phyloP scores from a whole-genome alignment of 1,140 invertebrate genomes.

The Venturia canescens region DNA sequence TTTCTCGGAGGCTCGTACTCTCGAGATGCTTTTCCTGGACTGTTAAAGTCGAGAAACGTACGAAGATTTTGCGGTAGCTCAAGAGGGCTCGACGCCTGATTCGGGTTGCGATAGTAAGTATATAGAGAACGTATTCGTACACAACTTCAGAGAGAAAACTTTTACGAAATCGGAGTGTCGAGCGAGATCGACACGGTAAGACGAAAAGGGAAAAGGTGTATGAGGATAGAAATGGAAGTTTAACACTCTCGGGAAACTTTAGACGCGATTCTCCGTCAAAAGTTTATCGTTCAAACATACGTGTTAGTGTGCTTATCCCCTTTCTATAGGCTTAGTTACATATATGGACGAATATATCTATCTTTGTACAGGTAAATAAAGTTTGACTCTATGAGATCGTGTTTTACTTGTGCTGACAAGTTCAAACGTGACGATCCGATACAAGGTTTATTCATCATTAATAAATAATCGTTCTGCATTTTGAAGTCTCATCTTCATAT shows the following conservation, averaged over 20 bases:
- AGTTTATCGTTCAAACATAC: constrained; percentile 29
- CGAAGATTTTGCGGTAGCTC: constrained; percentile 18
- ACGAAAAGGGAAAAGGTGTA: constrained; percentile 15
- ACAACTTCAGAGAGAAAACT: not conserved
- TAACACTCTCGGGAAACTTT: constrained; percentile 35
- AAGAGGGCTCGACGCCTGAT: constrained; percentile 18
- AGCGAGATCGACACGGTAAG: not conserved
- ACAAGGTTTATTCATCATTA: not conserved
- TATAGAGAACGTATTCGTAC: not conserved
- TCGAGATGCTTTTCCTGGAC: constrained; percentile 9
- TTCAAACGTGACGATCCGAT: not conserved
- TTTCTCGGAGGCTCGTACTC: not conserved
- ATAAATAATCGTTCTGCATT: constrained; percentile 1
- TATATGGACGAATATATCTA: not conserved
- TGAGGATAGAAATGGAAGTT: constrained; percentile 23
- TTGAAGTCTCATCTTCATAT: not conserved
- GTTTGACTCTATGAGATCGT: constrained; percentile 3
- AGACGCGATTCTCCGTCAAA: constrained; percentile 29
- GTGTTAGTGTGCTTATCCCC: not conserved
- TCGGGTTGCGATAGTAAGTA: not conserved
- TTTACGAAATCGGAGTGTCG: not conserved
- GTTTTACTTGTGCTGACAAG: constrained; percentile 24
- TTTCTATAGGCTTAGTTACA: not conserved
- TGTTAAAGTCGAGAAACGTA: constrained; percentile 1
- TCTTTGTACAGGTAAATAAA: not conserved